Evolutionary conservation across 1,140 invertebrate species (phyloP).

Genomic region (Apis cerana): DNA sequence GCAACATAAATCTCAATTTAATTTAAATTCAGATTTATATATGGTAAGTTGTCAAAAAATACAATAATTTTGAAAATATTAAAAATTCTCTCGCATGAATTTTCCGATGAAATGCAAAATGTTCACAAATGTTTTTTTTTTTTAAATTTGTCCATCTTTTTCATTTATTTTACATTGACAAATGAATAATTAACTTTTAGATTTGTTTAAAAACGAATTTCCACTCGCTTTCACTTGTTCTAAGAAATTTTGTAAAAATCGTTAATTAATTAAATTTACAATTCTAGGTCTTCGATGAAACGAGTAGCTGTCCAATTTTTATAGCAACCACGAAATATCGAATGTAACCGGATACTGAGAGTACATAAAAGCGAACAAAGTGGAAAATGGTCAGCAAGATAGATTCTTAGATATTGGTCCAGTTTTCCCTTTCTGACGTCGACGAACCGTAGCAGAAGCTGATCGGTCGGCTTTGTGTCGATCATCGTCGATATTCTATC

Average conservation of each 20-base stretch:
- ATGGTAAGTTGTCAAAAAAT: not conserved
- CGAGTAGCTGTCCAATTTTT: constrained; percentile 40
- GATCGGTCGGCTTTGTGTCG: constrained; percentile 48
- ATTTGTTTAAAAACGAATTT: not conserved
- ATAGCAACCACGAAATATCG: constrained; percentile 20
- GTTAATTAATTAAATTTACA: constrained; percentile 33
- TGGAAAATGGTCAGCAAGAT: constrained; percentile 9
- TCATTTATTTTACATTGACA: not conserved
- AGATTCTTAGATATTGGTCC: constrained; percentile 30
- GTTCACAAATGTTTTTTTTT: not conserved
- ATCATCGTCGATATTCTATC: constrained; percentile 59
- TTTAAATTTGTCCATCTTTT: not conserved
- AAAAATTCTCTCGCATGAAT: not conserved
- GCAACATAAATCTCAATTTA: not conserved
- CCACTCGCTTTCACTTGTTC: not conserved
- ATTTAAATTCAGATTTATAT: not conserved
- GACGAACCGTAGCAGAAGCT: constrained; percentile 41
- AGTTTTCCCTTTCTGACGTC: constrained; percentile 57
- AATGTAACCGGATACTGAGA: not conserved
- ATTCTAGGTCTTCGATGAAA: constrained; percentile 2
- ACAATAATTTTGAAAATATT: not conserved
- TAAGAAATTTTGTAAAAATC: constrained; percentile 4
- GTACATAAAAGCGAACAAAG: constrained; percentile 35
- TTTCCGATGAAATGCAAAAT: not conserved
- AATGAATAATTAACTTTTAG: not conserved